Conservation (phyloP, 1,140 invertebrate genomes). For the Brachionus plicatilis region DNA sequence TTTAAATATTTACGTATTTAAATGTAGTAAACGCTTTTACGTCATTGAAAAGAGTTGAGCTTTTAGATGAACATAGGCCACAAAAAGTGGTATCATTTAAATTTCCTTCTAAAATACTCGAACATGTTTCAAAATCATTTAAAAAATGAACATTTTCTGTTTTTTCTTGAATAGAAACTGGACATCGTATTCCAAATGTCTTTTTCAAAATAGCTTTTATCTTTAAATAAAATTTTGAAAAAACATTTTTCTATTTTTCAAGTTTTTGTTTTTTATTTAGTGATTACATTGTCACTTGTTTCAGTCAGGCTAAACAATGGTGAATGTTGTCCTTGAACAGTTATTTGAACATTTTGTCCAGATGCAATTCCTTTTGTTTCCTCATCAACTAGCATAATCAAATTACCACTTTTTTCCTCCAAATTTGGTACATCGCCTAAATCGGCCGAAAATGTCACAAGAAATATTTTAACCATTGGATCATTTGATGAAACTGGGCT, state of each 20-base stretch:
- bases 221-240: not conserved
- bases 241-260: not conserved
- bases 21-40: not conserved
- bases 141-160: not conserved
- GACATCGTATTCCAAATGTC: slow-evolving; percentile 33
- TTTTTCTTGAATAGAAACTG: not conserved
- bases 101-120: not conserved
- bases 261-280: not conserved
- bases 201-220: not conserved
- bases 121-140: slow-evolving; percentile 23
- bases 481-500: not conserved
- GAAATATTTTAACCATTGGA: not conserved
- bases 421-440: not conserved
- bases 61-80: slow-evolving; percentile 26
- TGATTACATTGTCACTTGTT: not conserved
- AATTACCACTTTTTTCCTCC: not conserved
- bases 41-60: not conserved
- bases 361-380: not conserved
- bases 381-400: not conserved
- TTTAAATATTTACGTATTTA: slow-evolving; percentile 9
- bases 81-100: slow-evolving; percentile 17
- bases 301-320: not conserved
- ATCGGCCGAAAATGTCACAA: not conserved
- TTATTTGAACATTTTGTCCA: not conserved
- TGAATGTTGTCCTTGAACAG: not conserved